These are phyloP conservation scores for Psittacula echo DNA, from an alignment of 2,797 vertebrate genomes.

Conservation along the genomic window DNA sequence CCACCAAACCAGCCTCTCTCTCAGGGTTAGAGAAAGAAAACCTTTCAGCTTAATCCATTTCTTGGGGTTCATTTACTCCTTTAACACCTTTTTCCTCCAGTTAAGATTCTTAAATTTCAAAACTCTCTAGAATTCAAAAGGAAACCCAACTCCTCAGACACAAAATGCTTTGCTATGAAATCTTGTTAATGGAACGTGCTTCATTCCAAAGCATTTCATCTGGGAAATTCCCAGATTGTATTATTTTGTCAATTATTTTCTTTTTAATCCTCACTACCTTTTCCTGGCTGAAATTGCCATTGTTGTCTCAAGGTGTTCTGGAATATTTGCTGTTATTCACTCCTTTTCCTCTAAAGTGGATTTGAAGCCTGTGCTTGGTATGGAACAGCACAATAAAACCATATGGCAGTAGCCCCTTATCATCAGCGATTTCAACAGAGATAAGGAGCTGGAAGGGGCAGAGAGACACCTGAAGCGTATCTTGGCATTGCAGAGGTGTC, in stretches of 20 bases:
- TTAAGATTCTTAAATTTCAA: not conserved
- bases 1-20: not conserved
- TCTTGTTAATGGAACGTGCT: not conserved
- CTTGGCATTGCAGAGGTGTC: not conserved
- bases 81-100: not conserved
- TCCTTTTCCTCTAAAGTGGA: not conserved
- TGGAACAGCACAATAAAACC: not conserved
- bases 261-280: not conserved
- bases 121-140: not conserved
- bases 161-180: not conserved
- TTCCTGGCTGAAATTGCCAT: not conserved
- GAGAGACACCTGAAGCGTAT: not conserved
- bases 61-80: not conserved
- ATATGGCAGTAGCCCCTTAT: not conserved
- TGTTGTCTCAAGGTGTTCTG: not conserved
- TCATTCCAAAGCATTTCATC: not conserved
- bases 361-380: not conserved
- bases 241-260: not conserved
- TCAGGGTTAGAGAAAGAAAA: not conserved
- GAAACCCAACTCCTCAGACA: not conserved
- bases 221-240: constrained; percentile 4
- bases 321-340: not conserved
- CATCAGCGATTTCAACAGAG: not conserved
- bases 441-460: not conserved
- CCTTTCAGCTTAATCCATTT: not conserved